phyloP scores from a whole-genome alignment of 2,888 invertebrate genomes.

The Congeria kusceri region DNA sequence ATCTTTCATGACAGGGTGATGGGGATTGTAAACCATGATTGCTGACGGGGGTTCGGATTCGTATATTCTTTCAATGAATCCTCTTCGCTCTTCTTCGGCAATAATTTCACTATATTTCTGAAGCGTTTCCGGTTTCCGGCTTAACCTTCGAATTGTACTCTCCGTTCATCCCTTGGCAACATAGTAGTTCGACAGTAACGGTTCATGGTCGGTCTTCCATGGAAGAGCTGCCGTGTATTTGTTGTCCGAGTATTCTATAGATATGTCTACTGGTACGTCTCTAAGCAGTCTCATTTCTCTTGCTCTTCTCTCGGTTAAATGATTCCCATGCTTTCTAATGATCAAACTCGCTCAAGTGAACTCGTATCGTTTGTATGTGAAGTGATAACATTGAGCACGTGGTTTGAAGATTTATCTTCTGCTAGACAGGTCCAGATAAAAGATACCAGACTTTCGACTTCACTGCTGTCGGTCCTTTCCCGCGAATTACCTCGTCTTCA shows the following conservation, averaged over 20 bases:
- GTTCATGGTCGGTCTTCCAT: slow-evolving; percentile 28
- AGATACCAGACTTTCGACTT: slow-evolving; percentile 1
- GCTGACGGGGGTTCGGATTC: neutral
- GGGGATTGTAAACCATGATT: slow-evolving; percentile 46
- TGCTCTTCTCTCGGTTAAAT: neutral
- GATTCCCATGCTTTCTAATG: slow-evolving; percentile 35
- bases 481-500: slow-evolving; percentile 2
- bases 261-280: neutral
- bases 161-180: slow-evolving; percentile 10
- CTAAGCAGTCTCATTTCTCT: neutral
- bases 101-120: slow-evolving; percentile 29
- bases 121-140: slow-evolving; percentile 17
- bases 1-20: slow-evolving; percentile 10
- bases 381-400: slow-evolving; percentile 24
- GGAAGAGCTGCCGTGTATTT: slow-evolving; percentile 23
- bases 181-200: slow-evolving; percentile 21
- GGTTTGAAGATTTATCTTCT: neutral
- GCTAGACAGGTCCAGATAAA: neutral
- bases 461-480: slow-evolving; percentile 6
- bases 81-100: slow-evolving; percentile 9
- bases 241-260: slow-evolving; percentile 2
- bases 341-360: slow-evolving; percentile 30
- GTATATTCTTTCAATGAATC: slow-evolving; percentile 17
- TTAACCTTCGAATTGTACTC: slow-evolving; percentile 15
- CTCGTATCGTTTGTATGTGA: slow-evolving; percentile 6